These are phyloP conservation scores for Lethenteron camtschaticum DNA, from an alignment of 2,113 vertebrate genomes.

Conservation along the genomic window DNA sequence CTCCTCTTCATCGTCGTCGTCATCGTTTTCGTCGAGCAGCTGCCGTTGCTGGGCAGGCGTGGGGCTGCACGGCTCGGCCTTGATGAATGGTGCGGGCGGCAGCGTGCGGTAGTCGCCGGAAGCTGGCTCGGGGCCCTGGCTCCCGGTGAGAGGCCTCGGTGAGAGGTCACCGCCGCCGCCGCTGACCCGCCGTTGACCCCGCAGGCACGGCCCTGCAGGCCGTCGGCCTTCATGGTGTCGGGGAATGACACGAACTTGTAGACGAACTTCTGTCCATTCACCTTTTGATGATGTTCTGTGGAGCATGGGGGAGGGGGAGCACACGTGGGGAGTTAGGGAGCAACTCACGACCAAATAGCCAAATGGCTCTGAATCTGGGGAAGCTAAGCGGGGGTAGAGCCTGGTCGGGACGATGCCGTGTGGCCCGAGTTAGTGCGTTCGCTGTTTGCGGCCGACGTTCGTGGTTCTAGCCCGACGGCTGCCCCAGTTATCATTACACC, in stretches of 20 bases:
- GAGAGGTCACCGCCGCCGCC: not conserved
- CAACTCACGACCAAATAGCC: not conserved
- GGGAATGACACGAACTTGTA: conserved; percentile 10
- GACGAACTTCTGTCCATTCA: conserved; percentile 10
- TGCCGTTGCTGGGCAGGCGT: not conserved
- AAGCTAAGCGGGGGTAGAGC: too few relatives aligned
- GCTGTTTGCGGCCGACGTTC: too few relatives aligned
- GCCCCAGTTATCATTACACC: too few relatives aligned
- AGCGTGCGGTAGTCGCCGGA: conserved; percentile 7
- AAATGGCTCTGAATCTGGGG: too few relatives aligned
- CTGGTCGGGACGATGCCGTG: too few relatives aligned
- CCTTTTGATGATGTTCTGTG: conserved; percentile 10
- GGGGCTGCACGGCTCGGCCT: conserved; percentile 1
- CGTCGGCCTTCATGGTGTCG: not conserved
- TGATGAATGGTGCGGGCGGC: not conserved
- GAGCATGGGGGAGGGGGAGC: not conserved
- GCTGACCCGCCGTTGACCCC: not conserved
- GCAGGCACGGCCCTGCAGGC: not conserved
- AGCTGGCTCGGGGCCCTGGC: not conserved
- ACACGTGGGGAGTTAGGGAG: not conserved
- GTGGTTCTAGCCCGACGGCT: too few relatives aligned
- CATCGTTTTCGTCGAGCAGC: not conserved
- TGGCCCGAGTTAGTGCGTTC: too few relatives aligned
- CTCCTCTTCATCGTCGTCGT: not conserved
- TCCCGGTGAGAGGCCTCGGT: not conserved